Base-by-base conservation (phyloP, 1,140 invertebrate species). In the Drosophila triauraria region DNA sequence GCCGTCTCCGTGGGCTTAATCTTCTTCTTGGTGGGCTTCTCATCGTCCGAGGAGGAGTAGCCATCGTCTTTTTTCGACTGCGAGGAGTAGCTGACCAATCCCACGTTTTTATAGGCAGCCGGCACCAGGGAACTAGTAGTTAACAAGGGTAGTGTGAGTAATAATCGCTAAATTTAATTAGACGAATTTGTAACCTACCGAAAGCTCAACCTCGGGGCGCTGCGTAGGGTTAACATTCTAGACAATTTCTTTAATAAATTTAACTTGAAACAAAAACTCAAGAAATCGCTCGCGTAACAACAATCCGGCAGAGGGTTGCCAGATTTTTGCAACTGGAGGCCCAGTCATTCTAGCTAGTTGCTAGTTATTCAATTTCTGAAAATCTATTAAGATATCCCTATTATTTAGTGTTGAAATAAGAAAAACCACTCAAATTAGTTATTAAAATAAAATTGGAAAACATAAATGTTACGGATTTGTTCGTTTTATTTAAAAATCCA, bases 281-380 rank as follows among this genome's bases (percentile, higher is more conserved):
- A 51, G 27, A 80, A 59, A 54, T 82, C 70, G 82, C 67, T 86
- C 82, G 82, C 82, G 82, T 86, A 85, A 85, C 82, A 84, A 84
- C 83, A 84, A 84, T 74, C 32, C 44, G 10, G 13, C 30, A 9
- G 17, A 67, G 51, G 12, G 62, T 46, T 51, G 57, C 42, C 44
- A 50, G 61, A 62, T 15, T 20, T 10, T 5, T 10, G 2, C 3
- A 40, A 13, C 6, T 44, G 2, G 27, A 10, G 2, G 3, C 5
- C 3, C 15, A 23, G 20, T 1, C 3, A 10, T 1, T 3, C 0
- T 23, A 7, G 44, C 48, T 54, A 15, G 3, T 40, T 56, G 38
- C n/a, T 12, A 35, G 30, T 9, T 23, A 35, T 4, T 8, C 3
- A 12, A n/a, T 13, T n/a, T 12, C 9, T 23, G 12, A 0, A 25